These are phyloP conservation scores for Papilio polytes DNA, from an alignment of 1,140 invertebrate genomes.

Conservation along the genomic window DNA sequence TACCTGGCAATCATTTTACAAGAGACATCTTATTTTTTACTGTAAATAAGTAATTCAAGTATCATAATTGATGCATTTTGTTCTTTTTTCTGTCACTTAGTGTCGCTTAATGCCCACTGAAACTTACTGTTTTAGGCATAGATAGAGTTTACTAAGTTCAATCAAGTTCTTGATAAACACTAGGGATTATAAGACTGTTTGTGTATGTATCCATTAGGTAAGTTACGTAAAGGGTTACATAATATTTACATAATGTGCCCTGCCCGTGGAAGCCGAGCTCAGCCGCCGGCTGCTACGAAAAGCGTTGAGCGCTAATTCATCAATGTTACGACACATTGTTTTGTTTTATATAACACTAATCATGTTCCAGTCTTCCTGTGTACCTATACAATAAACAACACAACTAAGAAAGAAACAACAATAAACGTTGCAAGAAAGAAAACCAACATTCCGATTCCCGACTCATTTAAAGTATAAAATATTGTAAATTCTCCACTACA, in stretches of 20 bases:
- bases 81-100: too few species aligned
- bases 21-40: too few species aligned
- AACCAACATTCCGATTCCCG: too few species aligned
- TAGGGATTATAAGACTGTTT: background rate
- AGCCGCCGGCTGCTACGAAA: background rate
- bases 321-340: background rate
- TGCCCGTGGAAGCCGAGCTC: background rate
- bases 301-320: conserved; percentile 11
- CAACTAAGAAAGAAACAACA: background rate
- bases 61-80: too few species aligned
- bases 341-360: background rate
- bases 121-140: too few species aligned
- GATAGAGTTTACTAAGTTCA: too few species aligned
- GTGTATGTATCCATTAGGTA: conserved; percentile 1
- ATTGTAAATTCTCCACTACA: too few species aligned
- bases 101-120: too few species aligned
- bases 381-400: background rate
- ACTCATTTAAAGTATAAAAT: too few species aligned
- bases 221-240: background rate
- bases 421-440: too few species aligned
- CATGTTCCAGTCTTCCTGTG: background rate
- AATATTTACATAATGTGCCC: background rate
- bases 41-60: too few species aligned
- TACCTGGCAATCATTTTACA: too few species aligned
- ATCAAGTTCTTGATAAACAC: background rate